Conservation (phyloP, 2,113 vertebrate genomes). For the Grammomys dolichurus region DNA sequence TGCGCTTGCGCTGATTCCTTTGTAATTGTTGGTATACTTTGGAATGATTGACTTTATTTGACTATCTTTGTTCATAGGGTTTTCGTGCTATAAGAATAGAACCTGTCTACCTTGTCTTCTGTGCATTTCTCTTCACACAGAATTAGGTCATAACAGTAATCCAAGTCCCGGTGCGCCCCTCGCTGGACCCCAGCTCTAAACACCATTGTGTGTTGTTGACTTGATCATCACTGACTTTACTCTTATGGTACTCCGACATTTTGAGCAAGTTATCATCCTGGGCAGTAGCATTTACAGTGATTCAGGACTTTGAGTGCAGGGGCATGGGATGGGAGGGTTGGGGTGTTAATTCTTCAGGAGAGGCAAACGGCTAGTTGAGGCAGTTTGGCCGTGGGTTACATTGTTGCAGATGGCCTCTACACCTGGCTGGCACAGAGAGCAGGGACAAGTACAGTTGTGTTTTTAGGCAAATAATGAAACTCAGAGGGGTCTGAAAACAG, state of each 20-base stretch:
- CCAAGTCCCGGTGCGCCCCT: background rate
- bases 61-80: background rate
- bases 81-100: background rate
- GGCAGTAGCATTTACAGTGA: background rate
- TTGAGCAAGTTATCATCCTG: background rate
- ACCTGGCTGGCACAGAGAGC: slow-evolving; percentile 76
- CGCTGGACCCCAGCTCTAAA: background rate
- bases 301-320: background rate
- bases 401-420: slow-evolving; percentile 74
- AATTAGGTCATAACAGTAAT: background rate
- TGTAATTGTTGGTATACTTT: background rate
- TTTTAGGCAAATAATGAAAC: slow-evolving; percentile 76
- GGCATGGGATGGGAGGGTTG: background rate
- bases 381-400: slow-evolving; percentile 60
- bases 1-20: background rate
- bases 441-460: slow-evolving; percentile 59
- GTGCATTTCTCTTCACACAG: background rate
- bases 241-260: background rate
- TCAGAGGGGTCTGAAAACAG: slow-evolving; percentile 59
- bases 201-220: background rate
- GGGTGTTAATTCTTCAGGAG: background rate
- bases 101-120: background rate
- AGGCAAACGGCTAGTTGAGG: slow-evolving; percentile 63
- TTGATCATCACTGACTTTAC: slow-evolving; percentile 1
- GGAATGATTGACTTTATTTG: background rate